These are phyloP conservation scores for Mesoclemmys tuberculata DNA, from an alignment of 2,113 vertebrate genomes.

Conservation along the genomic window DNA sequence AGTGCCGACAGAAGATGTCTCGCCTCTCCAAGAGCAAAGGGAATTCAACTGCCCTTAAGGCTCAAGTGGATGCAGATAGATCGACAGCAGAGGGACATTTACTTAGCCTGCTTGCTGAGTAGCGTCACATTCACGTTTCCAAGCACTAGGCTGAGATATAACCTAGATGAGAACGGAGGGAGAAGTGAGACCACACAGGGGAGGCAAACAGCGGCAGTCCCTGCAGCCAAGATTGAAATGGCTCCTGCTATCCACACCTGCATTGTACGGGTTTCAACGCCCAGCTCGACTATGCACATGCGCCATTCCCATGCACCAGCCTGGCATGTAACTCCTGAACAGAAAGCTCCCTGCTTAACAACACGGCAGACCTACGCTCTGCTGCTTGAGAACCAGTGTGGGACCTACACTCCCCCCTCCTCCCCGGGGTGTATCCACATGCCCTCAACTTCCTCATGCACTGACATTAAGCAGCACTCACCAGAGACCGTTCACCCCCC, in stretches of 20 bases:
- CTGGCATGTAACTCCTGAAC: background rate
- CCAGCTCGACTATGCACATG: too few species aligned
- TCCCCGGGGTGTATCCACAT: too few species aligned
- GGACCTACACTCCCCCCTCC: fast-evolving
- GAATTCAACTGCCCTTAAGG: background rate
- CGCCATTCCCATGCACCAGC: background rate
- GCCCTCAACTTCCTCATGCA: background rate
- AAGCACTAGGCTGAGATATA: slow-evolving; percentile 94
- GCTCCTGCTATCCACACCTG: background rate
- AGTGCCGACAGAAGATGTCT: background rate
- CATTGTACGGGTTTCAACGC: too few species aligned
- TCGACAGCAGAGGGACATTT: background rate
- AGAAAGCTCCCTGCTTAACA: background rate
- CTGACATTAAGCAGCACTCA: too few species aligned
- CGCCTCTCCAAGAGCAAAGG: background rate
- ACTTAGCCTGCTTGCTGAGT: slow-evolving; percentile 95
- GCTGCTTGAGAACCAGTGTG: fast-evolving
- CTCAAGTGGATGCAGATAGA: fast-evolving
- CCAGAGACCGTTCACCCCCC: too few species aligned
- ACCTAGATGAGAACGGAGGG: slow-evolving; percentile 74
- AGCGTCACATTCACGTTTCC: slow-evolving; percentile 95
- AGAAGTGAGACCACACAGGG: fast-evolving
- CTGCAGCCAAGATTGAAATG: background rate
- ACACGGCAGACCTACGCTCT: fast-evolving
- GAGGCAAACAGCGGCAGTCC: fast-evolving